Conservation (phyloP, 2,888 invertebrate genomes). For the Stomorhina lunata region DNA sequence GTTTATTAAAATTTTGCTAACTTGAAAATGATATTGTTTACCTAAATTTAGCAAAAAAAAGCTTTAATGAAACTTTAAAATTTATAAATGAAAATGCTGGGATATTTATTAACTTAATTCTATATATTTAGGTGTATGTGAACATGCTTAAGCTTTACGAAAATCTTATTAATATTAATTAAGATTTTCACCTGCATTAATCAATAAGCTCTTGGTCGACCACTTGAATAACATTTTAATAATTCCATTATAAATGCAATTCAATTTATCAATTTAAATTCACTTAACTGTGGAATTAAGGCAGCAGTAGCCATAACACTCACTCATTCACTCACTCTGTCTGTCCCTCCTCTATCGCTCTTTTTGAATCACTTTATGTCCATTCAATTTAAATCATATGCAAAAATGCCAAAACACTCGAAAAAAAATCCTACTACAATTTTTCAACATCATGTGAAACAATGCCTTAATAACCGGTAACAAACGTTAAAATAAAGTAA, state of each 20-base stretch:
- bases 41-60: too few relatives aligned
- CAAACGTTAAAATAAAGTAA: conserved; percentile 38
- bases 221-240: conserved; percentile 43
- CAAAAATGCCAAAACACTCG: background rate
- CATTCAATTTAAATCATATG: background rate
- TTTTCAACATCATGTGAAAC: conserved; percentile 21
- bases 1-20: background rate
- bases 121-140: background rate
- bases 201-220: conserved; percentile 49
- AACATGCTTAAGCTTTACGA: background rate
- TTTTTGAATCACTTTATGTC: background rate
- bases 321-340: background rate
- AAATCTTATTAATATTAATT: conserved; percentile 54
- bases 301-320: background rate
- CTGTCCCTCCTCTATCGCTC: background rate
- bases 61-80: too few relatives aligned
- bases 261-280: conserved; percentile 45
- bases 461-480: conserved; percentile 39
- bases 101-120: too few relatives aligned
- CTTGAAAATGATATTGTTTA: background rate
- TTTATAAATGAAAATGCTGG: too few relatives aligned
- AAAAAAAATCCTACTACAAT: too few relatives aligned
- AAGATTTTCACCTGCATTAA: conserved; percentile 56
- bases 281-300: background rate
- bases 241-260: conserved; percentile 49